These are phyloP conservation scores for Megaleporinus macrocephalus DNA, from an alignment of 2,113 vertebrate genomes.

Conservation along the genomic window DNA sequence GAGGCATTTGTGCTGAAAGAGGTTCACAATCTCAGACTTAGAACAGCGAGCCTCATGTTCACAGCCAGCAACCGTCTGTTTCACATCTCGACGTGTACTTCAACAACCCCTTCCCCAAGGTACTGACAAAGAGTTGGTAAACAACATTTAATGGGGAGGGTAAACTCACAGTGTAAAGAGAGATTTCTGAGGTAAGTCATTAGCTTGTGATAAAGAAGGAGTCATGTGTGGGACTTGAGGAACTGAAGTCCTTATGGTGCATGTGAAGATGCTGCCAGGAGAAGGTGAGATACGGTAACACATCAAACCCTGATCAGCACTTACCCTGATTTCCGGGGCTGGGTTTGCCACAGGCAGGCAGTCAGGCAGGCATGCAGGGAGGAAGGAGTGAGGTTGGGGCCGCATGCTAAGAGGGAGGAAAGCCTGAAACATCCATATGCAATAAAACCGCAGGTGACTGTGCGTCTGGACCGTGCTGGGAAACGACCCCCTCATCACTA, in stretches of 20 bases:
- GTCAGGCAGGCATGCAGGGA: neutral
- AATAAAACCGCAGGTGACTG: slow-evolving; percentile 11
- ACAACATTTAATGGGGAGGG: neutral
- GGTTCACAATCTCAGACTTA: neutral
- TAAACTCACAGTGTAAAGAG: neutral
- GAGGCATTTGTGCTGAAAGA: neutral
- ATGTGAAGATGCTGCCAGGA: neutral
- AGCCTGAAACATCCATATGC: slow-evolving; percentile 2
- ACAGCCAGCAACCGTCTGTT: neutral
- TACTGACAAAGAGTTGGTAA: slow-evolving; percentile 6
- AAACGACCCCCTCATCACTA: slow-evolving; percentile 44
- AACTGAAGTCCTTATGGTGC: slow-evolving; percentile 14
- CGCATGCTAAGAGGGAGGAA: slow-evolving; percentile 8
- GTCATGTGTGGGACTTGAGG: neutral
- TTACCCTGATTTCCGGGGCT: neutral
- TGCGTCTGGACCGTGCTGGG: neutral
- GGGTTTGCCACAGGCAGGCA: too few relatives aligned
- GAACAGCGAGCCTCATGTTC: slow-evolving; percentile 5
- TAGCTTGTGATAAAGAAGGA: slow-evolving; percentile 29
- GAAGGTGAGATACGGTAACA: slow-evolving; percentile 14
- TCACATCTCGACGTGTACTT: neutral
- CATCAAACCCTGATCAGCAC: slow-evolving; percentile 3
- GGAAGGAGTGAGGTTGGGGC: neutral
- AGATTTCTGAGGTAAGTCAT: slow-evolving; percentile 15
- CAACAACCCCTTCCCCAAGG: neutral